phyloP scores from a whole-genome alignment of 1,140 invertebrate species.

The Holcopasites calliopsidis region DNA sequence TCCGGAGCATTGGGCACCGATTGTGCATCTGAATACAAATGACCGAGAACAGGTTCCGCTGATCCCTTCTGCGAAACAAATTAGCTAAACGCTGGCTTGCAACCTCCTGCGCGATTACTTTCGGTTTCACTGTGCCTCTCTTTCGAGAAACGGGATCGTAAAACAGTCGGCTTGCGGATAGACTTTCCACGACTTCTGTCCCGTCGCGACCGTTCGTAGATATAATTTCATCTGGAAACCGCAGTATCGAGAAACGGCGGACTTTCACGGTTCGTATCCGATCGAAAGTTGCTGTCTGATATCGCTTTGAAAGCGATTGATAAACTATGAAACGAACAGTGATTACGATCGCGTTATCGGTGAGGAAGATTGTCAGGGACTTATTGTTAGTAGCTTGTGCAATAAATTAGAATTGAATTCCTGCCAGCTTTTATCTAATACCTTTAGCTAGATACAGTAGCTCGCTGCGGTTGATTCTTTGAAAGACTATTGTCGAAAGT shows the following conservation, averaged over 20 bases:
- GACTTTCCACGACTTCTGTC: too few relatives aligned
- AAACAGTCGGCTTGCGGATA: too few relatives aligned
- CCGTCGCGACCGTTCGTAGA: background rate
- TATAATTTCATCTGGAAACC: conserved; percentile 41
- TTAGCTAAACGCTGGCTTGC: conserved; percentile 1
- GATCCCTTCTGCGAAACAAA: conserved; percentile 29
- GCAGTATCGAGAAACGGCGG: background rate
- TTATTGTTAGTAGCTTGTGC: too few relatives aligned
- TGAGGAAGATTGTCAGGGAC: background rate
- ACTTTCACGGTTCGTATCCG: conserved; percentile 17
- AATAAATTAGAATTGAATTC: background rate
- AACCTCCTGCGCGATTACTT: background rate
- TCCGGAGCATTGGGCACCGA: background rate
- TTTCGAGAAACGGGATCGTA: background rate
- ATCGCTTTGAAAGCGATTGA: too few relatives aligned
- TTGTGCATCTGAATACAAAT: background rate
- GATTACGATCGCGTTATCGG: background rate
- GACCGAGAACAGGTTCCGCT: conserved; percentile 15
- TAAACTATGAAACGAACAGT: background rate
- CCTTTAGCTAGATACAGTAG: too few relatives aligned
- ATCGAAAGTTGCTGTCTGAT: conserved; percentile 16
- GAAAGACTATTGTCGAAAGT: too few relatives aligned
- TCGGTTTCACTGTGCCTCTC: background rate
- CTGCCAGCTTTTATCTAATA: too few relatives aligned
- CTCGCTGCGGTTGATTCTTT: too few relatives aligned